Percentiles rank a stretch among this genome's conserved stretches.
phyloP scores from a whole-genome alignment of 2,113 vertebrate species.

The Ploceus nigricollis region DNA sequence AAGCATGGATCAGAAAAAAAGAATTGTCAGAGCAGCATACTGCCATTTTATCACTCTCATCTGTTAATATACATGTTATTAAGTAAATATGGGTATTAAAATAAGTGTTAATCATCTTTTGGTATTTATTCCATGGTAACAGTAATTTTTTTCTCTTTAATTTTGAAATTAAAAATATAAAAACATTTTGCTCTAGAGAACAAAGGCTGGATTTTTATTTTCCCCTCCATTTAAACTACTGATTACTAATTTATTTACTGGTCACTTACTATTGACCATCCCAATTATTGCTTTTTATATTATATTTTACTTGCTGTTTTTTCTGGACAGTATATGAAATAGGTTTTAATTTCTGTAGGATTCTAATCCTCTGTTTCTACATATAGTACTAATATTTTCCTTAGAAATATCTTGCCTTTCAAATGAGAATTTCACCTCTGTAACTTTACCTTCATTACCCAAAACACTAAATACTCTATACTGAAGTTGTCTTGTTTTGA shows the following conservation, averaged over 20 bases:
- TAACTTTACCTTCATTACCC: not conserved
- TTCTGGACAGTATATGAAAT: not conserved
- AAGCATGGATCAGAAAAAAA: not conserved
- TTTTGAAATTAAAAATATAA: not conserved
- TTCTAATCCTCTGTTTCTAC: not conserved
- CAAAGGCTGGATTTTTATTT: not conserved
- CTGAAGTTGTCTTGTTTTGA: not conserved
- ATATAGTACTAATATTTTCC: not conserved
- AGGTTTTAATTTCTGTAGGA: not conserved
- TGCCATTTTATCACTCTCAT: slow-evolving; percentile 27
- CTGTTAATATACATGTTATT: not conserved
- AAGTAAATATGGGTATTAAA: not conserved
- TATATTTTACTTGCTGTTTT: not conserved
- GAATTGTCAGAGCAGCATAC: not conserved
- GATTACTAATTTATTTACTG: not conserved
- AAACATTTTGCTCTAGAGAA: not conserved
- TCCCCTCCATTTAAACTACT: not conserved
- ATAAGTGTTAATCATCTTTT: not conserved
- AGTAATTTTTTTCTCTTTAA: not conserved
- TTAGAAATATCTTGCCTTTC: not conserved
- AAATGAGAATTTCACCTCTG: not conserved
- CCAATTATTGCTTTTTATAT: not conserved
- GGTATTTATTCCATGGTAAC: not conserved
- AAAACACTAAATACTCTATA: not conserved
- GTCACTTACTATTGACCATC: not conserved